These are phyloP conservation scores for Heliconius eleuchia DNA, from an alignment of 1,140 invertebrate genomes.

Conservation along the genomic window DNA sequence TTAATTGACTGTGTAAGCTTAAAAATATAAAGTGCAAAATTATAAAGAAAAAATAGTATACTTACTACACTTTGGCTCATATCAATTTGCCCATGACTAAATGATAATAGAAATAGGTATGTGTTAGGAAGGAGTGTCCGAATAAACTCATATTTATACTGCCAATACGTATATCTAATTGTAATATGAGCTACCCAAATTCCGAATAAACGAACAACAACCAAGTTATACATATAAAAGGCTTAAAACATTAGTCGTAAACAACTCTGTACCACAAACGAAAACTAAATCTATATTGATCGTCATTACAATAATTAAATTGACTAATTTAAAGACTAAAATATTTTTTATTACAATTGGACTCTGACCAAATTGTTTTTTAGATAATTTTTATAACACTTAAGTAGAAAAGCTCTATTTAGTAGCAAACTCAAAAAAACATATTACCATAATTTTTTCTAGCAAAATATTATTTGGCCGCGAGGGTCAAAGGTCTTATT, in stretches of 20 bases:
- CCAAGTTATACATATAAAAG: conserved; percentile 67
- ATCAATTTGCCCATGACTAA: neutral
- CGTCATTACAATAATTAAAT: conserved; percentile 61
- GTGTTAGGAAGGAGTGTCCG: neutral
- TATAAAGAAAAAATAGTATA: neutral
- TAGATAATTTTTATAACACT: conserved; percentile 58
- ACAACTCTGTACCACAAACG: conserved; percentile 53
- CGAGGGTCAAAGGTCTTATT: conserved; percentile 11
- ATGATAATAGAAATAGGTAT: neutral
- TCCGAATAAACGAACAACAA: conserved; percentile 65
- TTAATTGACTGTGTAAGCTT: conserved; percentile 10
- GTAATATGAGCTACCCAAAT: conserved; percentile 64
- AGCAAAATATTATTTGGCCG: conserved; percentile 51
- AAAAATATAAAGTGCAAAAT: neutral
- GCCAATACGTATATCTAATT: conserved; percentile 33
- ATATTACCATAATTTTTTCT: conserved; percentile 42
- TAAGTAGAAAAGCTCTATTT: conserved; percentile 62
- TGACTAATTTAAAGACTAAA: conserved; percentile 68
- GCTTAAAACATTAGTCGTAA: conserved; percentile 56
- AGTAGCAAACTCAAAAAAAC: conserved; percentile 53
- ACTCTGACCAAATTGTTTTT: conserved; percentile 60
- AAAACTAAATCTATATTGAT: conserved; percentile 66
- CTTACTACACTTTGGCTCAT: neutral
- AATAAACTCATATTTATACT: conserved; percentile 26
- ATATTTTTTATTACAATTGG: conserved; percentile 64